phyloP scores from a whole-genome alignment of 2,888 invertebrate species.

The Sclerodermus sp. region DNA sequence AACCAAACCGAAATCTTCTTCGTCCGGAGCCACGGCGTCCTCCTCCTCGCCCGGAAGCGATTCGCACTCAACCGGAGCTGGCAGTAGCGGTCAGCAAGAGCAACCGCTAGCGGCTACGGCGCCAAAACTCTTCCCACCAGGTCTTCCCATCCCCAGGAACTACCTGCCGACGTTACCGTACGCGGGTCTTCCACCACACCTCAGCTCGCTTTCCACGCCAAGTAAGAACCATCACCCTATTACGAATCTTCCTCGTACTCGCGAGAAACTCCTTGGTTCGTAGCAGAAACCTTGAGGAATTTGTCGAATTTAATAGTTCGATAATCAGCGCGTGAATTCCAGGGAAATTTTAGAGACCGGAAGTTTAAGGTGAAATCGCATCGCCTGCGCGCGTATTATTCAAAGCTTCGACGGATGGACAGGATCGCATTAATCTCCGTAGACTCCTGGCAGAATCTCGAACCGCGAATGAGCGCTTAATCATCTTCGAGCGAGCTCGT shows the following conservation, averaged over 20 bases:
- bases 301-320: no score
- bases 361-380: no score
- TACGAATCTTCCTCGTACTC: no score
- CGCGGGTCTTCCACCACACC: conserved; percentile 66
- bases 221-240: conserved; percentile 32
- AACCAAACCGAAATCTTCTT: conserved; percentile 76
- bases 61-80: conserved; percentile 57
- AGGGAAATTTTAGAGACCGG: no score
- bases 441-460: no score
- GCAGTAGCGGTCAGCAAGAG: conserved; percentile 57
- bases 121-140: conserved; percentile 64
- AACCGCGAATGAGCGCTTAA: conserved; percentile 18
- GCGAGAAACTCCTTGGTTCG: no score
- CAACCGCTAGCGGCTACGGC: conserved; percentile 63
- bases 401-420: no score
- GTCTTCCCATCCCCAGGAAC: conserved; percentile 64
- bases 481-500: conserved; percentile 20
- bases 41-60: conserved; percentile 60
- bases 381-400: no score
- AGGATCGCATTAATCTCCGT: no score
- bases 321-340: no score
- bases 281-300: no score
- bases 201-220: conserved; percentile 59
- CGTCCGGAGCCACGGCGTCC: conserved; percentile 55
- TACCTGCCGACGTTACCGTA: conserved; percentile 62